Evolutionary conservation across 1,140 invertebrate genomes (phyloP).

Genomic region (Frieseomelitta varia): DNA sequence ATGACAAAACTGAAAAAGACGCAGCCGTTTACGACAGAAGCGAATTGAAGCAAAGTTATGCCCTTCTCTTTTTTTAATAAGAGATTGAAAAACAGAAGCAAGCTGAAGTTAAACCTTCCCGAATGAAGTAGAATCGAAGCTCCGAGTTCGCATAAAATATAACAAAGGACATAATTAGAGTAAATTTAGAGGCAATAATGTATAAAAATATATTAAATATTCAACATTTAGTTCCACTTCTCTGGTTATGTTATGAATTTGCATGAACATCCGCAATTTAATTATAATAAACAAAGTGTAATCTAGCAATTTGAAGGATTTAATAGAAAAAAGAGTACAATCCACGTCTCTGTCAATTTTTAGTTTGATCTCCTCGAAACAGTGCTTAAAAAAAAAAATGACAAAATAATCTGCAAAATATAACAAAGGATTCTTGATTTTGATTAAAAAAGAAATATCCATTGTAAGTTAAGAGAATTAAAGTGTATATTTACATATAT

Average conservation of each 20-base stretch:
- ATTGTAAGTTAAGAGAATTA: too few relatives aligned
- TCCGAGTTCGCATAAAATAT: not conserved
- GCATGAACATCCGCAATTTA: not conserved
- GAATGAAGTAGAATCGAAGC: not conserved
- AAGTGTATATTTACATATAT: too few relatives aligned
- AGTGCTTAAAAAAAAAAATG: too few relatives aligned
- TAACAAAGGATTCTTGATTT: too few relatives aligned
- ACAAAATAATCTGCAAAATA: too few relatives aligned
- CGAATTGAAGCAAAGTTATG: not conserved
- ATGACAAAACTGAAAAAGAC: not conserved
- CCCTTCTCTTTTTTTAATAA: not conserved
- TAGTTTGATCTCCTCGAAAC: too few relatives aligned
- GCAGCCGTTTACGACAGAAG: not conserved
- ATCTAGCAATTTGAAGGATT: too few relatives aligned
- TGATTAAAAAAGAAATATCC: too few relatives aligned
- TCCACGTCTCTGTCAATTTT: too few relatives aligned
- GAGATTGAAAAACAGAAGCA: not conserved
- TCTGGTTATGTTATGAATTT: not conserved
- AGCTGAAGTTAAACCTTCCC: not conserved
- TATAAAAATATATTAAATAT: not conserved
- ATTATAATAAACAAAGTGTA: not conserved
- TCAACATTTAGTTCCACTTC: not conserved
- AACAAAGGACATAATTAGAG: not conserved
- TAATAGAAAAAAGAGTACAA: too few relatives aligned
- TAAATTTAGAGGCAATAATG: not conserved